Base-by-base conservation (phyloP, 2,888 invertebrate genomes). In the Penaeus monodon region DNA sequence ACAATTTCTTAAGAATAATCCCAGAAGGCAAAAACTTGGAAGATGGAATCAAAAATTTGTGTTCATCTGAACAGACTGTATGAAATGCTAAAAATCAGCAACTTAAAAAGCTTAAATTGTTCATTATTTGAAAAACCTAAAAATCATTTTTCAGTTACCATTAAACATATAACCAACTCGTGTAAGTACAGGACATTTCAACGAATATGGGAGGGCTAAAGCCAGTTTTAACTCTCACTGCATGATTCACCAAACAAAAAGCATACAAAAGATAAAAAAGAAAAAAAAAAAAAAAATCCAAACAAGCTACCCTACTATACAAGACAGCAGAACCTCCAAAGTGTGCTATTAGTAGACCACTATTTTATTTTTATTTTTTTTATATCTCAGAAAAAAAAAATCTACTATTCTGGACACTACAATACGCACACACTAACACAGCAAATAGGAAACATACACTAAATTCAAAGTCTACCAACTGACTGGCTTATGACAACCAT, bases 1-100 rank as follows among this genome's bases (percentile, higher is more conserved):
- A 84, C 79, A 65, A 82, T 70, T 76, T 86, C 85, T 64, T 82
- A 86, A 79, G 79, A 83, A 82, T 86, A 86, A 82, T 86, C 86
- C 83, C 78, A 82, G 73, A 86, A 86, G 86, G 86, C 79, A 79
- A 86, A 85, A 82, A 68, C 74, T 63, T 84, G 84, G 68, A 84
- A 84, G 78, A 77, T 84, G 76, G 84, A 84, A 78, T 84, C 27
- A 78, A 78, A 24, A 66, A 57, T 57, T 81, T 57, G 77, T 57
- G 73, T 84, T 77, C 77, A 76, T 68, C 33, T 65, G 81, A 81
- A 81, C 77, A 77, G 38, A 49, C 44, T n/a, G 22, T 44, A 77
- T 44, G 49, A 70, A 29, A 70, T 29, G 57, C 77, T 49, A 77
- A 44, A 57, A n/a, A 38, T 76, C 38, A 76, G 38, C 49, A 22